Base-by-base conservation (phyloP, 2,113 vertebrate genomes). In the Columbina picui region DNA sequence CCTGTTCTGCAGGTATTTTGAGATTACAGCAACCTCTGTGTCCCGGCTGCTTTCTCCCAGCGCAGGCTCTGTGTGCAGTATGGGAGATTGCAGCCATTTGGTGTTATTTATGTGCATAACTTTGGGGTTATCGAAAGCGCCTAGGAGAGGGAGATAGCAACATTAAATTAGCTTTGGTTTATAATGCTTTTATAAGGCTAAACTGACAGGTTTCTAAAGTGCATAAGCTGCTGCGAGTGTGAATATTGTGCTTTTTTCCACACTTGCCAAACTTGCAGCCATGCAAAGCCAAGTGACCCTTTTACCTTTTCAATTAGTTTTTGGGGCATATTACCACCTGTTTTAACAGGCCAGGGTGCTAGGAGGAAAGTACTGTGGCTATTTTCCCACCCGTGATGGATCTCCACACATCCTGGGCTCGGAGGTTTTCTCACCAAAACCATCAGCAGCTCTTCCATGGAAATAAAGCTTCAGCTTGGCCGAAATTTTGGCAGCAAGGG, bases 381-480 rank as follows among this genome's bases (percentile, higher is more conserved):
- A 21, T 27, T 90, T 43, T 14, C 7, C 14, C 7, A 45, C 13
- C 3, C 19, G 0, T 14, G 18, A 14, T 64, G 55, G 5, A 23
- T 86, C 47, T 18, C 52, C 9, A 4, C 1, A 0, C 0, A 0
- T 47, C 82, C 30, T 4, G 2, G 53, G 21, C 53, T 38, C 6
- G 34, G 29, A 25, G 32, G 41, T 17, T 74, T 78, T 39, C 17
- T 27, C 32, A 52, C 30, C 61, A 47, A 29, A 81, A 7, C 36
- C 23, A 36, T 73, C 78, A 76, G 53, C 53, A 29, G 36, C 70
- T 59, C 47, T 55, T 45, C 4, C 21, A 7, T 21, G 39, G 43
- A 77, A 80, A 60, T 14, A 3, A 30, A 34, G 49, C 84, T 89
- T 76, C 47, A 29, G 14, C n/a, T 13, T 29, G 64, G 36, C 56